Evolutionary conservation across 2,888 invertebrate species (phyloP), one percentile per base, ranked within the genome.

Genomic region (Leistus spinibarbis): DNA sequence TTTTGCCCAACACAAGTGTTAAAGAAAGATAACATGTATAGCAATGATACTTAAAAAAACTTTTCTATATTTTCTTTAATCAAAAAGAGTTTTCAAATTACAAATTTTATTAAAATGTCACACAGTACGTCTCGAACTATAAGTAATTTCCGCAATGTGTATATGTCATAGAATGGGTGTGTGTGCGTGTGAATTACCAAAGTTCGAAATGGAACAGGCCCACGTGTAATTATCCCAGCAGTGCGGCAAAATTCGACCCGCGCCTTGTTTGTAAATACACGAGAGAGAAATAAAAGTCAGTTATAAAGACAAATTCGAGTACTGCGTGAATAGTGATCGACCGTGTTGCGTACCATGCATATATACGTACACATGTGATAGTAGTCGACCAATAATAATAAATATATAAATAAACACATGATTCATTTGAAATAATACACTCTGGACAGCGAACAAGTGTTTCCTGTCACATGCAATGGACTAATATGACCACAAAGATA

Each of bases 211-310:
- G 60, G 69, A 54, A 16, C 60, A 16, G 60, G 60, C 60, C 60
- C 57, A 57, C 60, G 69, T 69, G 69, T 69, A 69, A 69, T 69
- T 69, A 69, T 69, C 69, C 69, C 69, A 13, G 60, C 23, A 40
- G 40, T 40, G 40, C 40, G 69, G 70, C 70, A 63, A 62, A 62
- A 70, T 63, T 53, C 69, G 60, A 69, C 27, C 63, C 63, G 70
- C 63, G 54, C 54, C 22, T 22, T 54, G 17, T 54, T 53, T 54
- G 63, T 77, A 77, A 78, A 79, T 78, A 76, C 79, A 77, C 79
- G 76, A 73, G 79, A 79, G 79, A 73, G 77, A 77, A 77, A 79
- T 79, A 79, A 79, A 78, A 79, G 79, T 79, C 79, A 79, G 78
- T 79, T 79, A 79, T 76, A 77, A 78, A 78, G 79, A 79, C 79